Evolutionary conservation across 2,113 vertebrate species (phyloP).

Genomic region (Gymnarchus niloticus): DNA sequence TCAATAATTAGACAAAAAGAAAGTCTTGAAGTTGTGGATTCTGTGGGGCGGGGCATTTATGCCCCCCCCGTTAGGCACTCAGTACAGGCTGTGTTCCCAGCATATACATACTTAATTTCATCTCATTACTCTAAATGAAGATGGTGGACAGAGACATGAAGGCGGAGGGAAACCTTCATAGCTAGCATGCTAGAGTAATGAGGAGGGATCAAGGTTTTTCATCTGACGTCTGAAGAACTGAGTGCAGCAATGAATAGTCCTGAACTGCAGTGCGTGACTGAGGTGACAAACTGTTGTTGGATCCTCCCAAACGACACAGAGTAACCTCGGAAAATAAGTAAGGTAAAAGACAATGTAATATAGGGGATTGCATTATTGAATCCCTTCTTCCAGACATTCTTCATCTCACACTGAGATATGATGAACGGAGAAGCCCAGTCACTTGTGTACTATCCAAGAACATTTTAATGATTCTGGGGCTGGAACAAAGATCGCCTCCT

Average conservation of each 20-base stretch:
- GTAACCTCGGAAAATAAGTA: neutral
- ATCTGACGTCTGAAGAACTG: neutral
- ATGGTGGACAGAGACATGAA: neutral
- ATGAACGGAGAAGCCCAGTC: slow-evolving; percentile 12
- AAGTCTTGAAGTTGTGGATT: neutral
- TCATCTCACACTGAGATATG: slow-evolving; percentile 1
- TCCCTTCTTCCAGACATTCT: neutral
- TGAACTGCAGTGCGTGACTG: neutral
- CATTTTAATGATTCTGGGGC: slow-evolving; percentile 16
- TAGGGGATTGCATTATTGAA: neutral
- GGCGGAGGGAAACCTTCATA: neutral
- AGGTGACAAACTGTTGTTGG: neutral
- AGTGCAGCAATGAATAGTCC: neutral
- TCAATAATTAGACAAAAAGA: slow-evolving; percentile 4
- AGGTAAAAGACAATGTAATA: neutral
- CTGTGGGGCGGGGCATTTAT: neutral
- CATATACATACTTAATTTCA: neutral
- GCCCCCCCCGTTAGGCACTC: too few relatives aligned
- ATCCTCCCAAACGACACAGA: neutral
- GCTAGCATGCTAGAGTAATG: neutral
- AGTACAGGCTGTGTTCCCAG: neutral
- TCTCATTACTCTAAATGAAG: neutral
- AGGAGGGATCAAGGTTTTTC: neutral
- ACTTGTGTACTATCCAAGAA: slow-evolving; percentile 18
- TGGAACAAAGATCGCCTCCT: neutral